Conservation (phyloP, 2,888 invertebrate species). For the Melikaiella ostensackeni region DNA sequence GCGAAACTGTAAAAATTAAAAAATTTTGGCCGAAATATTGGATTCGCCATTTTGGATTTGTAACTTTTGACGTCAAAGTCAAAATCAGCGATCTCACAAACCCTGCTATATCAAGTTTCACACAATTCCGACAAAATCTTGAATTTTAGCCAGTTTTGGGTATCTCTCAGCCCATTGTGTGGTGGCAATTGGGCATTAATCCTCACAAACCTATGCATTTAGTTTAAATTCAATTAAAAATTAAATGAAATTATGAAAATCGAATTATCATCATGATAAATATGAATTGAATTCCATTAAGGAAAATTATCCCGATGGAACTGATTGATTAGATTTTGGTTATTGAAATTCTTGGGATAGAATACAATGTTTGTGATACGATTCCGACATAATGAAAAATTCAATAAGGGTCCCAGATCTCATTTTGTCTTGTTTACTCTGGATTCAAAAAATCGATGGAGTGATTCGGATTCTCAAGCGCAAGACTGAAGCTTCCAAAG, state of each 20-base stretch:
- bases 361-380: background rate
- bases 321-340: background rate
- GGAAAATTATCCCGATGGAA: constrained; percentile 1
- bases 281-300: background rate
- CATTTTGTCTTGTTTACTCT: constrained; percentile 49
- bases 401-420: constrained; percentile 23
- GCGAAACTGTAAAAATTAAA: no score
- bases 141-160: no score
- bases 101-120: no score
- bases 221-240: background rate
- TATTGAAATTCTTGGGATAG: background rate
- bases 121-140: no score
- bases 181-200: constrained; percentile 17
- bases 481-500: constrained; percentile 33
- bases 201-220: background rate
- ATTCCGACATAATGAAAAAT: constrained; percentile 4
- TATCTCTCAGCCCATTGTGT: no score
- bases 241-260: constrained; percentile 5
- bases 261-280: background rate
- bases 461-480: constrained; percentile 28
- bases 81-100: no score
- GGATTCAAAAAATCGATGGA: constrained; percentile 54
- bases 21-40: no score
- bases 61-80: no score
- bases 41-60: no score